Evolutionary conservation across 1,140 invertebrate genomes (phyloP).

Genomic region (Ruditapes philippinarum): DNA sequence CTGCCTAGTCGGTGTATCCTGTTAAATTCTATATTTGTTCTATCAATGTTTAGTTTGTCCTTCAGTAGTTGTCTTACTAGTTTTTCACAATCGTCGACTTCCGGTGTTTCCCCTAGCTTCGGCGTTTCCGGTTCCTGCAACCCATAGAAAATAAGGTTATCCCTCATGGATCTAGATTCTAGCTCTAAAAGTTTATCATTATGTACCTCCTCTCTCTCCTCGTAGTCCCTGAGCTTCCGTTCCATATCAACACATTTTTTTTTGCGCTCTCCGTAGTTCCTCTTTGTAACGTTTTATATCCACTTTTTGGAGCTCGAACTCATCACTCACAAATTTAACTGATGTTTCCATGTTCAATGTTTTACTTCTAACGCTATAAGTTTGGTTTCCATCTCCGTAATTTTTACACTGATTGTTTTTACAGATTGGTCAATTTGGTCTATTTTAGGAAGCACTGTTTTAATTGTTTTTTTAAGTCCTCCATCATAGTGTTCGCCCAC

Average conservation of each 20-base stretch:
- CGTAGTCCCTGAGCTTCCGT: background rate
- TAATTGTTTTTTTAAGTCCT: background rate
- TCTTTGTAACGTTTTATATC: background rate
- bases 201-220: background rate
- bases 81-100: background rate
- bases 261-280: background rate
- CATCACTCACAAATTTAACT: background rate
- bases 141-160: slow-evolving; percentile 17
- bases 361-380: background rate
- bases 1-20: background rate
- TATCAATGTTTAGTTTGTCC: background rate
- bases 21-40: background rate
- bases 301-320: background rate
- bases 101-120: background rate
- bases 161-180: slow-evolving; percentile 27
- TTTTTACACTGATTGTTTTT: background rate
- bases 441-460: background rate
- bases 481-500: background rate
- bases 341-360: background rate
- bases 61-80: background rate
- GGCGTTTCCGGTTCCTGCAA: background rate
- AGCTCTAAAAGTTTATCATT: background rate
- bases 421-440: slow-evolving; percentile 2
- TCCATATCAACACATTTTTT: background rate
- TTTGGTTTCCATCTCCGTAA: slow-evolving; percentile 1